A percentile compares a stretch with the other conserved stretches of the same genome.
These are phyloP conservation scores for Oligia latruncula DNA, from an alignment of 2,888 invertebrate genomes.

Conservation along the genomic window DNA sequence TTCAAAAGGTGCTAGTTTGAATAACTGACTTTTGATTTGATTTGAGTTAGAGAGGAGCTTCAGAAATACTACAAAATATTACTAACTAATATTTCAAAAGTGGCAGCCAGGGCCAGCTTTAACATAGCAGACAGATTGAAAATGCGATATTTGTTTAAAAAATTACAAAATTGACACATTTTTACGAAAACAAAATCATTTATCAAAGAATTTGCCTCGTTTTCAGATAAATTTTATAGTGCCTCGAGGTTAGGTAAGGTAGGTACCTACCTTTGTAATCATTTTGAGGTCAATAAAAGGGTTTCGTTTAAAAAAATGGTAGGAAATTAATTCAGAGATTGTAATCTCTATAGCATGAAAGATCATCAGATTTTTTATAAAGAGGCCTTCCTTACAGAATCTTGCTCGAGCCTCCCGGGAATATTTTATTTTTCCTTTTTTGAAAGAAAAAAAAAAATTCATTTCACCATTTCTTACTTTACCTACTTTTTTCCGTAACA, in stretches of 20 bases:
- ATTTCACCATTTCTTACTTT: background rate
- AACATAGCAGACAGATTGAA: background rate
- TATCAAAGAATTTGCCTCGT: background rate
- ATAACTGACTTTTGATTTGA: background rate
- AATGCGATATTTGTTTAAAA: background rate
- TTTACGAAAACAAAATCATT: background rate
- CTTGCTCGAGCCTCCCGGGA: background rate
- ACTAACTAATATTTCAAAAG: too few relatives aligned
- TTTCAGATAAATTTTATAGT: background rate
- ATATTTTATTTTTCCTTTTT: background rate
- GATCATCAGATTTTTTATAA: background rate
- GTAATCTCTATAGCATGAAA: background rate
- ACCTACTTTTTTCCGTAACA: background rate
- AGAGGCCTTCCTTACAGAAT: background rate
- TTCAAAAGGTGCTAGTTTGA: background rate
- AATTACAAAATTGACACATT: background rate
- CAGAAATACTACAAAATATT: background rate
- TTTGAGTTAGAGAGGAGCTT: background rate
- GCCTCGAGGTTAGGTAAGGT: too few relatives aligned
- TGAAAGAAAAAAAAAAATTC: background rate
- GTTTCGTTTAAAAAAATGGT: background rate
- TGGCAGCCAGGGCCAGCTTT: too few relatives aligned
- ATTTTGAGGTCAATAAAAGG: background rate
- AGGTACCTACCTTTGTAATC: too few relatives aligned
- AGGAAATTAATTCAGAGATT: background rate